Evolutionary conservation across 2,113 vertebrate genomes (phyloP).

Genomic region (Condylura cristata): DNA sequence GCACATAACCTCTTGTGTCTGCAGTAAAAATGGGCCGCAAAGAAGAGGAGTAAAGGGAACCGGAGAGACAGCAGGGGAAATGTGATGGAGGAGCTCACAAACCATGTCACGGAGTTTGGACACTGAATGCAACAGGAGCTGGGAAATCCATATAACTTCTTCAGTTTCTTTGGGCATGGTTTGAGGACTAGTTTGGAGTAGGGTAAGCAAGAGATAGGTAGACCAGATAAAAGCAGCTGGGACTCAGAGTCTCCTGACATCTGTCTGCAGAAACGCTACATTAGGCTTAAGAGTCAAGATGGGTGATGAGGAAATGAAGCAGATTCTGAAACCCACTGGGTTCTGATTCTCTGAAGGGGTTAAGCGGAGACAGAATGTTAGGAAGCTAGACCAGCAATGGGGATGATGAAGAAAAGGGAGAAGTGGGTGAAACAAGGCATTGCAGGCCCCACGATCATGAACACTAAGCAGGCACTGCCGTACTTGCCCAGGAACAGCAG

Average conservation of each 20-base stretch:
- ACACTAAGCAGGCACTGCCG: neutral
- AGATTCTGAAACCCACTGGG: neutral
- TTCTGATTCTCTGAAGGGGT: neutral
- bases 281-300: neutral
- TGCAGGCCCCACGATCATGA: neutral
- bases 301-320: neutral
- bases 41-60: neutral
- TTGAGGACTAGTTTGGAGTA: neutral
- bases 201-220: neutral
- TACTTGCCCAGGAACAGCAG: neutral
- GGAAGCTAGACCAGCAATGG: neutral
- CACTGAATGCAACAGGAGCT: neutral
- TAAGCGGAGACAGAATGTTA: neutral
- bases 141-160: neutral
- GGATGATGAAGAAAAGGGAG: neutral
- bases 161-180: neutral
- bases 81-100: neutral
- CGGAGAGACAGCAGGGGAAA: neutral
- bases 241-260: neutral
- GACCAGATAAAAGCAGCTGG: neutral
- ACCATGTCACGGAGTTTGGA: neutral
- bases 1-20: neutral
- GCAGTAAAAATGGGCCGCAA: neutral
- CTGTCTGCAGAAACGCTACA: neutral
- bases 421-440: neutral